Conservation (phyloP, 2,888 invertebrate species). For the Julus scanicus region DNA sequence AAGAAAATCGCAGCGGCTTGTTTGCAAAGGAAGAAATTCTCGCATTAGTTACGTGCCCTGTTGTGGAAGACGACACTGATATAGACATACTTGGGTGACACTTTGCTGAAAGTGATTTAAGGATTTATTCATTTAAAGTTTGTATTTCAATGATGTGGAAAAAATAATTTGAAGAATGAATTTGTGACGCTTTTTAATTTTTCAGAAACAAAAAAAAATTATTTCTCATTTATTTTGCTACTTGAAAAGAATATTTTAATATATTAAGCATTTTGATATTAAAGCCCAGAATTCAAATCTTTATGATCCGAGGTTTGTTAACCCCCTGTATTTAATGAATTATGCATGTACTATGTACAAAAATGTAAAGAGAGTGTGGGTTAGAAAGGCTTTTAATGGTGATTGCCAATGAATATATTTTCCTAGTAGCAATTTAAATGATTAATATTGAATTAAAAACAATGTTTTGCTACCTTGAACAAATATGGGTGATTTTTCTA, state of each 20-base stretch:
- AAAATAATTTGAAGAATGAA: neutral
- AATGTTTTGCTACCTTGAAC: neutral
- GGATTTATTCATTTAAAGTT: neutral
- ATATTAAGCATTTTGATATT: neutral
- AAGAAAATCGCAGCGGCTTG: slow-evolving; percentile 63
- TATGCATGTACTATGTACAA: neutral
- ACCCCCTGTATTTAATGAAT: neutral
- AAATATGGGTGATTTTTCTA: neutral
- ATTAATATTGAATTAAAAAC: neutral
- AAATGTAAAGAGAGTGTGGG: too few relatives aligned
- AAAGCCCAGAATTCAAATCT: neutral
- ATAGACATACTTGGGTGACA: slow-evolving; percentile 58
- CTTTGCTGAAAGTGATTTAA: neutral
- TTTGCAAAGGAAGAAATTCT: slow-evolving; percentile 63
- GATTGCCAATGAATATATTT: neutral
- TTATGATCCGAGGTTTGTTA: neutral
- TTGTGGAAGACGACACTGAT: slow-evolving; percentile 57
- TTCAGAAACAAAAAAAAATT: neutral
- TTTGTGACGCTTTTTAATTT: neutral
- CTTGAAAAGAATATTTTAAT: neutral
- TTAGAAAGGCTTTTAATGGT: neutral
- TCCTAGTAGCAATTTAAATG: neutral
- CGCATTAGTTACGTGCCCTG: slow-evolving; percentile 52
- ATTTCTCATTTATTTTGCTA: slow-evolving; percentile 26
- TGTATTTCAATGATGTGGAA: slow-evolving; percentile 11